These are phyloP conservation scores for Pollimyrus isidori DNA, from an alignment of 2,113 vertebrate genomes.

Conservation along the genomic window DNA sequence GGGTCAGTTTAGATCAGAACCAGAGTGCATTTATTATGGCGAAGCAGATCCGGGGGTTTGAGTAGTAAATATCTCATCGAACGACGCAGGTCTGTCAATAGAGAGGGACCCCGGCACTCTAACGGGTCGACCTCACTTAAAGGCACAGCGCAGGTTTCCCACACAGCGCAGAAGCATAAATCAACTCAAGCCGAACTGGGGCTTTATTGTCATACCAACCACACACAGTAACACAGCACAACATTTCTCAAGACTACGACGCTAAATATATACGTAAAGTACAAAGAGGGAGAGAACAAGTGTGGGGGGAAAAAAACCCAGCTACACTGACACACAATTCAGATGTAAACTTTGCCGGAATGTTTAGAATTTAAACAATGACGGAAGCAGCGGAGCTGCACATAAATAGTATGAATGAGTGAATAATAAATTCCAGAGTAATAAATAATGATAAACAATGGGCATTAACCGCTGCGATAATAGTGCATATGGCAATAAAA, in stretches of 20 bases:
- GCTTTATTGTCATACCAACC: background rate
- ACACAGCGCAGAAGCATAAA: background rate
- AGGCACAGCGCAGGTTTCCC: background rate
- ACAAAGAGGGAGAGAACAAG: background rate
- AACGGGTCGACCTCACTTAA: background rate
- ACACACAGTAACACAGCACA: background rate
- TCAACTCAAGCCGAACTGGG: background rate
- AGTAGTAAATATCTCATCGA: background rate
- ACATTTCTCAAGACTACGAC: background rate
- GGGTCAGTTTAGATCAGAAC: background rate
- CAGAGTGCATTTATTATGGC: background rate
- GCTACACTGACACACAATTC: background rate
- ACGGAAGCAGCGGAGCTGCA: background rate
- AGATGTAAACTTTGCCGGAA: background rate
- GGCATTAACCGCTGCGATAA: background rate
- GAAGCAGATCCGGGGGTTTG: background rate
- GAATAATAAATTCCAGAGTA: background rate
- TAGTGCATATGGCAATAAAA: background rate
- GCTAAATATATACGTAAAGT: background rate
- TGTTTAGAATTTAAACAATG: background rate
- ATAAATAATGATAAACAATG: background rate
- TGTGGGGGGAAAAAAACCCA: background rate
- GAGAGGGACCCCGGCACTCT: background rate
- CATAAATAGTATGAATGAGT: background rate
- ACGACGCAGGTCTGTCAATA: background rate